Base-by-base conservation (phyloP, 1,140 invertebrate species). In the Planococcus citri region DNA sequence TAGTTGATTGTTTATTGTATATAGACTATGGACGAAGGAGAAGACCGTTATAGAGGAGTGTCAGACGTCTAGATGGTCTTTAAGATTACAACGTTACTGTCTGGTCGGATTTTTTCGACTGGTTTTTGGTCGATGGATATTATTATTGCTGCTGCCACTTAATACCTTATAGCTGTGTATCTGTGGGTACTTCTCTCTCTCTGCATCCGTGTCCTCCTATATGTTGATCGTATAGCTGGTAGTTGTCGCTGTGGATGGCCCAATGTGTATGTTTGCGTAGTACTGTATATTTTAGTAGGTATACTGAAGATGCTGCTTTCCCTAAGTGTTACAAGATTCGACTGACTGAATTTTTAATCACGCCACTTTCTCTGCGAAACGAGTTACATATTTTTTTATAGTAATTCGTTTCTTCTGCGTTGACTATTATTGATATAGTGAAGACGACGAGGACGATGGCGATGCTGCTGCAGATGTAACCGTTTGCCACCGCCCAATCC, bases 41-140 rank as follows among this genome's bases (percentile, higher is more conserved):
- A 33, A 51, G 12, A 51, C 41, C 41, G 41, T 51, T 51, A 51
- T 51, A 51, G 41, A 51, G 41, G 41, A 51, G 41, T 51, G 41
- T 51, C 41, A 51, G 41, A 51, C 41, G 41, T 51, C 41, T 51
- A 51, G 41, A 51, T 51, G 12, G 41, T 51, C 41, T 51, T 51
- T 51, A 51, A 51, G 41, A 51, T 51, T 51, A 51, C 41, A 51
- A 51, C 41, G 41, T 51, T 51, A 51, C 41, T 51, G 41, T 51
- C 41, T 51, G 41, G 41, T 51, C 41, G 17, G 41, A 51, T 51
- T 51, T 51, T 51, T 51, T 51, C 12, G 41, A 51, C 41, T 51
- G 41, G 41, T 51, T 51, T 33, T 33, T n/a, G n/a, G n/a, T n/a
- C n/a, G n/a, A n/a, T 37, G 33, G 33, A 37, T 37, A 37, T n/a